Percentiles rank a stretch among this genome's conserved stretches.
phyloP scores from a whole-genome alignment of 2,888 invertebrate genomes.

The Pardosa pseudoannulata region DNA sequence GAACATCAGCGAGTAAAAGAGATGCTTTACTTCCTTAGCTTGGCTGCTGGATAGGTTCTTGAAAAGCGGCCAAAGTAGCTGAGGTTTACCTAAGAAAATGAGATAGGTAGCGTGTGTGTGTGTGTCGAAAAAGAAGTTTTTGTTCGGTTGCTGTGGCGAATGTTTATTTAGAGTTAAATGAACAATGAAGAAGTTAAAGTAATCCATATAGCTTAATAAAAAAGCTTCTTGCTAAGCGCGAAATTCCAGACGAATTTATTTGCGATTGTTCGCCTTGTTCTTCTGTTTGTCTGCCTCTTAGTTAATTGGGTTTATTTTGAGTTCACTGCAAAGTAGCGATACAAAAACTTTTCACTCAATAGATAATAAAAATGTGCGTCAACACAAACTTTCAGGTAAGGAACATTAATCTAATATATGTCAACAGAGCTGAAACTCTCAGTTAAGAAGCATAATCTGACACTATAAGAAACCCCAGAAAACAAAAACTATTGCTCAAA shows the following conservation, averaged over 20 bases:
- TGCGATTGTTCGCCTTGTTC: background rate
- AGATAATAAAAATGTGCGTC: too few relatives aligned
- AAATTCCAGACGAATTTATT: background rate
- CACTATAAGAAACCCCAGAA: too few relatives aligned
- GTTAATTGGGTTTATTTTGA: background rate
- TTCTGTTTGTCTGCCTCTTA: background rate
- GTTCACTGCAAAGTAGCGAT: too few relatives aligned
- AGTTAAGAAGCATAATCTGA: too few relatives aligned
- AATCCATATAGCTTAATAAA: background rate
- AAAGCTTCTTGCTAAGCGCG: background rate
- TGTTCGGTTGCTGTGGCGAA: background rate
- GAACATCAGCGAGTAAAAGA: background rate
- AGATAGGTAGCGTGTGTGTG: conserved; percentile 16
- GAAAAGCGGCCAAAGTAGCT: conserved; percentile 13
- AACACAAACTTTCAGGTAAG: too few relatives aligned
- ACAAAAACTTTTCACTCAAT: too few relatives aligned
- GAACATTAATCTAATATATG: too few relatives aligned
- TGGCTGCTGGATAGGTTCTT: background rate
- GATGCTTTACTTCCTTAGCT: background rate
- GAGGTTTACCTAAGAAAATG: conserved; percentile 29
- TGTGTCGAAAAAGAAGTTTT: background rate
- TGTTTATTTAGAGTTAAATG: conserved; percentile 17
- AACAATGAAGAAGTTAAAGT: background rate
- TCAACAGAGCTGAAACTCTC: too few relatives aligned
- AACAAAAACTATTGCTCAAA: too few relatives aligned